These are phyloP conservation scores for Meloe dianella DNA, from an alignment of 2,888 invertebrate species.

Conservation along the genomic window DNA sequence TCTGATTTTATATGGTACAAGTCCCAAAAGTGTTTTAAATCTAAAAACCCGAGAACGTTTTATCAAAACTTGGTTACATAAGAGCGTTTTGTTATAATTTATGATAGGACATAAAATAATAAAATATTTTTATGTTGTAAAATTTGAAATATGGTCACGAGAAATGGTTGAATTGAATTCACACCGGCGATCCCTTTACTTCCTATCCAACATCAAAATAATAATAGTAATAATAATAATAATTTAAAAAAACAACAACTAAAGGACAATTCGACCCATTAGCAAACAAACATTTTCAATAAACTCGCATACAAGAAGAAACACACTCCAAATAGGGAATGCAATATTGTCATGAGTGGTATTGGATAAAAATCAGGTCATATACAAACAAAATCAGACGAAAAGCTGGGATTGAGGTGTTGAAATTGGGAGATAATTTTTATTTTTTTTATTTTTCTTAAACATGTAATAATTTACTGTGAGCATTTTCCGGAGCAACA, in stretches of 20 bases:
- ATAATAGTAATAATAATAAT: neutral
- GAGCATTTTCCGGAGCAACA: conserved; percentile 6
- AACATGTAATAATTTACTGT: conserved; percentile 16
- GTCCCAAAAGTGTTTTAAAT: conserved; percentile 50
- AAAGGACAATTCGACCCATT: neutral
- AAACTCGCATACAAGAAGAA: too few relatives aligned
- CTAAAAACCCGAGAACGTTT: conserved; percentile 48
- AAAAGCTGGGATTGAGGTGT: conserved; percentile 14
- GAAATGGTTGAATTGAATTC: conserved; percentile 43
- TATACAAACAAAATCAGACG: neutral
- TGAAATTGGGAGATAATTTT: conserved; percentile 26
- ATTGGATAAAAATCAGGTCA: neutral
- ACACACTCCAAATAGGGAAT: too few relatives aligned
- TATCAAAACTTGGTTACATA: conserved; percentile 50
- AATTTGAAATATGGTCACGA: conserved; percentile 45
- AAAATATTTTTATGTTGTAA: conserved; percentile 48
- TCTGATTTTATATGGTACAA: conserved; percentile 44
- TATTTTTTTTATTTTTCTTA: too few relatives aligned
- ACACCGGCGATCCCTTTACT: conserved; percentile 15
- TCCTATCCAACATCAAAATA: neutral
- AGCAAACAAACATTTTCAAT: neutral
- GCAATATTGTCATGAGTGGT: neutral
- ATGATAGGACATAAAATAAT: conserved; percentile 49
- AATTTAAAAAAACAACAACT: neutral
- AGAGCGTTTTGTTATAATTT: conserved; percentile 47